A percentile compares a stretch with the other conserved stretches of the same genome.
These are phyloP conservation scores for Bucco capensis DNA, from an alignment of 2,113 vertebrate species.

Conservation along the genomic window DNA sequence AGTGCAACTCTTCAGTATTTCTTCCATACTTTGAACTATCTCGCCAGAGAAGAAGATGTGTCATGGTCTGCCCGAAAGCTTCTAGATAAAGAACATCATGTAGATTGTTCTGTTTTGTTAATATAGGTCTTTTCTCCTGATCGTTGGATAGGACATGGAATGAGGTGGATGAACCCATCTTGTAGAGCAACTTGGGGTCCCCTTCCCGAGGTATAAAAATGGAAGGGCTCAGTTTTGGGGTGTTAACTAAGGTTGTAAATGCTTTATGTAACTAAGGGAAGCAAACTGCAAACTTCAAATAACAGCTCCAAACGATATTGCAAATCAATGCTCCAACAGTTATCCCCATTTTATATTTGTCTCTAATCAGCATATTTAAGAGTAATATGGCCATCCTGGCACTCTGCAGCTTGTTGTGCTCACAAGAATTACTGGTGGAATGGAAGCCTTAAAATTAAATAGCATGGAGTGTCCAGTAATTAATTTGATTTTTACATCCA, in stretches of 20 bases:
- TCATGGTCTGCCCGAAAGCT: neutral
- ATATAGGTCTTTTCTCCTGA: neutral
- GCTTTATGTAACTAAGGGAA: neutral
- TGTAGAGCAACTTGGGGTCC: too few species aligned
- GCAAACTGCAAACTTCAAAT: neutral
- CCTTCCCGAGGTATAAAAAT: neutral
- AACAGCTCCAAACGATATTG: neutral
- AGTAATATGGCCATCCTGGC: slow-evolving; percentile 9
- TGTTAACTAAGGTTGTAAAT: neutral
- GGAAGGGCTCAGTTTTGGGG: neutral
- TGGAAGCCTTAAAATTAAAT: slow-evolving; percentile 77
- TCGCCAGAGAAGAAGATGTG: neutral
- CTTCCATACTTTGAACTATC: neutral
- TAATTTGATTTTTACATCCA: slow-evolving; percentile 73
- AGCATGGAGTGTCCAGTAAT: slow-evolving; percentile 78
- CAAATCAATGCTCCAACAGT: slow-evolving; percentile 32
- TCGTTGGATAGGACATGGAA: neutral
- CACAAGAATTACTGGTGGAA: slow-evolving; percentile 73
- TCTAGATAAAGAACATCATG: neutral
- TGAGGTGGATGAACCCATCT: neutral
- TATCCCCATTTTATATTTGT: neutral
- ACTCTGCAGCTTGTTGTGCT: slow-evolving; percentile 66
- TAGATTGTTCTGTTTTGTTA: neutral
- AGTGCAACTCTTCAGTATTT: neutral
- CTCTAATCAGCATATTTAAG: slow-evolving; percentile 40